These are phyloP conservation scores for Callocephalon fimbriatum DNA, from an alignment of 2,113 vertebrate species.

Conservation along the genomic window DNA sequence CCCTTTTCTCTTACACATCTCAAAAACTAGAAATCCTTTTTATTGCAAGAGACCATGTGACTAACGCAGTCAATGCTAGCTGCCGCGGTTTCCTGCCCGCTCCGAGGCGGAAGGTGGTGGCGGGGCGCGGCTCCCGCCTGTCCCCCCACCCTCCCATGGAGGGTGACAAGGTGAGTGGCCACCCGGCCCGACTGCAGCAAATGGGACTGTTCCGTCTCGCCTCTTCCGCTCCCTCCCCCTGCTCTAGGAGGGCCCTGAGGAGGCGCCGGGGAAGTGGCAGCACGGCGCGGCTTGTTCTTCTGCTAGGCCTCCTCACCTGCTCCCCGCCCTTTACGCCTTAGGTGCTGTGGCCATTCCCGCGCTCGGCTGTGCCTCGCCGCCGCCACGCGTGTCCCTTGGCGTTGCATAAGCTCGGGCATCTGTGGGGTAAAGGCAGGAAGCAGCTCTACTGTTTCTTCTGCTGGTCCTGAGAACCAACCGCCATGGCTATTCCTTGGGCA, in stretches of 20 bases:
- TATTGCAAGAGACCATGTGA: background rate
- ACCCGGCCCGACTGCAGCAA: too few relatives aligned
- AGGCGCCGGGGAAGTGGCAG: background rate
- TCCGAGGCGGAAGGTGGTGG: background rate
- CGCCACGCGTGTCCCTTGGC: background rate
- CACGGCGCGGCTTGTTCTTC: background rate
- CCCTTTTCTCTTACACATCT: background rate
- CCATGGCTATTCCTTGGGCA: rapidly evolving
- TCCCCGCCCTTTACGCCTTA: rapidly evolving
- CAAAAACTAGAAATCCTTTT: background rate
- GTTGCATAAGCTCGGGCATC: background rate
- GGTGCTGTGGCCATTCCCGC: too few relatives aligned
- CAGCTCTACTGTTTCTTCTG: rapidly evolving
- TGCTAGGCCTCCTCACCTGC: background rate
- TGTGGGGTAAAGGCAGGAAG: rapidly evolving
- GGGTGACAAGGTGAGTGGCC: constrained; percentile 56
- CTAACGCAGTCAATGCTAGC: background rate
- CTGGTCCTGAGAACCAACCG: background rate
- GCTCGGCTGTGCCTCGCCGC: background rate
- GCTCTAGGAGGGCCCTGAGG: background rate
- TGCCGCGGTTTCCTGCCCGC: background rate
- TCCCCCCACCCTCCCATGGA: constrained; percentile 1
- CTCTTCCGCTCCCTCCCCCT: background rate
- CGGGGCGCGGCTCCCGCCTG: too few relatives aligned
- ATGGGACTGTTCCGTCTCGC: too few relatives aligned